Conservation (phyloP, 2,888 invertebrate species). For the Drosophila neonasuta region DNA sequence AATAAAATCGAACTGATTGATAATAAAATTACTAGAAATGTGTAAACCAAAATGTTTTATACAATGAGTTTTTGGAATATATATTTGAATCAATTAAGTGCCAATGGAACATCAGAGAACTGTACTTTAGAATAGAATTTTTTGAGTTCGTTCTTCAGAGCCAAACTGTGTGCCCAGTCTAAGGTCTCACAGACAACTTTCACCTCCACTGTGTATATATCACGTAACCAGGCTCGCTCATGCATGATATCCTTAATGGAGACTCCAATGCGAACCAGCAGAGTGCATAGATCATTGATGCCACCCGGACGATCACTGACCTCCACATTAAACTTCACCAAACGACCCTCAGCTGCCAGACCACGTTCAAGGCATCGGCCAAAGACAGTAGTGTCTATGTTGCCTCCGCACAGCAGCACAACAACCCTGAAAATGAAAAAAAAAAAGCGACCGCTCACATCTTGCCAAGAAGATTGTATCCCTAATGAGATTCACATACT, state of each 20-base stretch:
- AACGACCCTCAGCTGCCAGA: slow-evolving; percentile 91
- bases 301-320: slow-evolving; percentile 93
- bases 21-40: slow-evolving; percentile 38
- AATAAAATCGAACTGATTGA: slow-evolving; percentile 31
- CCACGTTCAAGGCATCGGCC: slow-evolving; percentile 94
- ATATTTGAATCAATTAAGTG: slow-evolving; percentile 57
- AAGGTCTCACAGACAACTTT: slow-evolving; percentile 95
- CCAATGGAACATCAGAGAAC: slow-evolving; percentile 82
- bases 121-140: slow-evolving; percentile 84
- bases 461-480: neutral
- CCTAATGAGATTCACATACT: slow-evolving; percentile 82
- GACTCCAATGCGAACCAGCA: slow-evolving; percentile 90
- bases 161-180: slow-evolving; percentile 89
- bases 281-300: slow-evolving; percentile 91
- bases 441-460: neutral
- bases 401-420: slow-evolving; percentile 92
- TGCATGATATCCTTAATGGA: slow-evolving; percentile 98
- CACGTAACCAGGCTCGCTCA: slow-evolving; percentile 96
- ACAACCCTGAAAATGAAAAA: slow-evolving; percentile 86
- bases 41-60: slow-evolving; percentile 8
- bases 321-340: slow-evolving; percentile 89
- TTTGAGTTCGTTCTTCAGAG: slow-evolving; percentile 84
- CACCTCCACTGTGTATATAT: slow-evolving; percentile 92
- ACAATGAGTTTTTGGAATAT: slow-evolving; percentile 4
- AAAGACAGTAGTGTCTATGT: slow-evolving; percentile 95